Evolutionary conservation across 2,797 vertebrate species (phyloP), one percentile per base, ranked within the genome.

Genomic region (Gallinago solitaria): DNA sequence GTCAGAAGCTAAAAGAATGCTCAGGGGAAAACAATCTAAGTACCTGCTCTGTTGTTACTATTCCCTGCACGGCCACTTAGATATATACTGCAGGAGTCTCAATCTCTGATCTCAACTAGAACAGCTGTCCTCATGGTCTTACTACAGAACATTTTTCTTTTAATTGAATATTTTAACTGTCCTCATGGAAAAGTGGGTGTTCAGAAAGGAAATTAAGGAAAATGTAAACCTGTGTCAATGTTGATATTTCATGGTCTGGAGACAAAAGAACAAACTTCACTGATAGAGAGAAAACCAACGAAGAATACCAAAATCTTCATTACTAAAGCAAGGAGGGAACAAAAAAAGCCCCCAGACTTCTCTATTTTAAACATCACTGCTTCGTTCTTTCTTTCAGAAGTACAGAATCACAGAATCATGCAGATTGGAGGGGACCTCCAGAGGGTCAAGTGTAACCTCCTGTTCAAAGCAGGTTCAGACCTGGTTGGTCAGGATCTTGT

Each of bases 371-470:
- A 82, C 39, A 28, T 16, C 18, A 59, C 15, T 47, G 9, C 47
- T 75, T 69, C 25, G 35, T 75, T 51, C n/a, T 51, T 84, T 35
- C 11, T 63, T 80, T 83, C 83, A 84, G n/a, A 85, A 74, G 10
- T 41, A 83, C 0, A 59, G 16, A 71, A 39, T 27, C 32, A 81
- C 0, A 59, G 15, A 75, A 39, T 27, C 32, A 59, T 1, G 16
- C 0, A 48, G 32, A 28, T 3, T n/a, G 10, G 15, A 63, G 3
- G 9, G 6, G 23, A 80, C 6, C 17, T 51, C n/a, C 16, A 77
- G 9, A 67, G 6, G 4, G 2, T 37, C 21, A 75, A 75, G 16
- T 10, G 13, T 25, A 90, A 30, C 16, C 24, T 67, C 21, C 35
- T 77, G 15, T 25, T 71, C 73, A 85, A 74, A 43, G 20, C 12